Evolutionary conservation across 2,797 vertebrate genomes (phyloP), one percentile per base, ranked within the genome.

Genomic region (Crax fasciolata): DNA sequence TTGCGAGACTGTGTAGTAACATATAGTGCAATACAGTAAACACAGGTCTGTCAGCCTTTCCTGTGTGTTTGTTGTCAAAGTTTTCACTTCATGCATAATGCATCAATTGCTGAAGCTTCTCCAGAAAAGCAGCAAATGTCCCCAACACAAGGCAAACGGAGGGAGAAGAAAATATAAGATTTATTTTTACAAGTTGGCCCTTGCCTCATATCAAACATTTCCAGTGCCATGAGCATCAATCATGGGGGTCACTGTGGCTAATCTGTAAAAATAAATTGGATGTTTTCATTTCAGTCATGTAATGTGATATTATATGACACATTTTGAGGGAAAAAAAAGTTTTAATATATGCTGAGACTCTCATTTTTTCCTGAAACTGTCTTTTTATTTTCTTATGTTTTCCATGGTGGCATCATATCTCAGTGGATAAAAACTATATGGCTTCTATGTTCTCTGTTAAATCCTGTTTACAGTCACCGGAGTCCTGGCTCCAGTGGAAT

Each of bases 191-290:
- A 94, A 41, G 46, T 58, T 84, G 85, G 76, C 62, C 85, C 75
- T 96, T 90, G 87, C 39, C 48, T 94, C 41, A 1, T 93, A 94
- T 95, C 93, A 90, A 92, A 94, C 90, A 92, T 76, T 82, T 82
- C 74, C 74, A 95, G 65, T 1, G 1, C 43, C 66, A 28, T 17
- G 55, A 86, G 55, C 55, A 32, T 89, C 92, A 95, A 94, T 94
- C 89, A 88, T 7, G 7, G 92, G 84, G 87, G 84, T 89, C 92
- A 61, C 35, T 41, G 25, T 76, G 83, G 70, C 76, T 93, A 94
- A 96, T 95, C 86, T 88, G 84, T 65, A 72, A 94, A 96, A 97
- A 96, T 67, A 94, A 94, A 93, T 93, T 28, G 74, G 55, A 66
- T 92, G 55, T 91, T 93, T 93, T 93, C 27, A 87, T 92, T 83